Evolutionary conservation across 1,140 invertebrate species (phyloP).

Genomic region (Condylostylus longicornis): DNA sequence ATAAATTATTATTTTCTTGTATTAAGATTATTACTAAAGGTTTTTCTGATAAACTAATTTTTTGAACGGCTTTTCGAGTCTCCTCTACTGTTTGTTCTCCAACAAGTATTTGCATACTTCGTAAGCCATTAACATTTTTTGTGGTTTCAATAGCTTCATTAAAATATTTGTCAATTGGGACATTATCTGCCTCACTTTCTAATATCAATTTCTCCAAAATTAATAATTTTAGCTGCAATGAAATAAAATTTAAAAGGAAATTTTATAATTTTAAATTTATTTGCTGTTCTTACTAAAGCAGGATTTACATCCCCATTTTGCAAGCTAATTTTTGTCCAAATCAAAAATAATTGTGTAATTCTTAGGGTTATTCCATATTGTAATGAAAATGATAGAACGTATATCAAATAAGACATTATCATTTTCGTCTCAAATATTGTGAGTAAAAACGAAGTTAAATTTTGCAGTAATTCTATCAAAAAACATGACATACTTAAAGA

Average conservation of each 20-base stretch:
- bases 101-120: no score
- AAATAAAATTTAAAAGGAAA: neutral
- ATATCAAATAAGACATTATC: conserved; percentile 12
- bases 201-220: neutral
- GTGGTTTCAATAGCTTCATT: no score
- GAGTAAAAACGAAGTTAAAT: conserved; percentile 19
- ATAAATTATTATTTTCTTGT: no score
- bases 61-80: no score
- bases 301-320: conserved; percentile 23
- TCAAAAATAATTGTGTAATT: conserved; percentile 15
- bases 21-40: no score
- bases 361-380: conserved; percentile 18
- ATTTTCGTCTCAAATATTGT: conserved; percentile 19
- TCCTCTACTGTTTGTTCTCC: no score
- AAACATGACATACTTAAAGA: conserved; percentile 9
- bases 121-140: no score
- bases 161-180: neutral
- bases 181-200: neutral
- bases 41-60: no score
- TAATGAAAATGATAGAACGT: conserved; percentile 12
- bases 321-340: conserved; percentile 21
- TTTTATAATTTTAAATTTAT: neutral
- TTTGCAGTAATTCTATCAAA: conserved; percentile 12
- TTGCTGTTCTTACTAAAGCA: conserved; percentile 9
- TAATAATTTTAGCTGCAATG: neutral